Percentiles rank a stretch among this genome's conserved stretches.
These are phyloP conservation scores for Thera obeliscata DNA, from an alignment of 2,888 invertebrate species.

Conservation along the genomic window DNA sequence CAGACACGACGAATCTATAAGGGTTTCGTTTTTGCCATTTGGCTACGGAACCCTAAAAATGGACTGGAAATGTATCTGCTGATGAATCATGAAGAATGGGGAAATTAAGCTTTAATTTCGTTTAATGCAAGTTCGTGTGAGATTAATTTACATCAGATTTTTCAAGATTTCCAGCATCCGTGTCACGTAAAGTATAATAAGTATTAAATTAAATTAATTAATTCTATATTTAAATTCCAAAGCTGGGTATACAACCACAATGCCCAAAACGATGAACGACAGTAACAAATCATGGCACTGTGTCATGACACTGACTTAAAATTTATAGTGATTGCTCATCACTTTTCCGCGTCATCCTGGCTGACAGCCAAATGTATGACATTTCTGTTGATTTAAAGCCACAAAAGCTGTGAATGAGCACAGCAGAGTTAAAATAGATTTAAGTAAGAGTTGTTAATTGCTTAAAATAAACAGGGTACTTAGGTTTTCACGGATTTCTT, in stretches of 20 bases:
- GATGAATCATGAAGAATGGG: no score
- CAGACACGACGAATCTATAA: no score
- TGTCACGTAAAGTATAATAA: no score
- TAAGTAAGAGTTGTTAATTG: not conserved
- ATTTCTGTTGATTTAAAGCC: conserved; percentile 11
- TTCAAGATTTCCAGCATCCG: no score
- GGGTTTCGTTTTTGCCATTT: no score
- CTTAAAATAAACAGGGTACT: not conserved
- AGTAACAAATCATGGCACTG: conserved; percentile 1
- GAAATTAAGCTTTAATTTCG: no score
- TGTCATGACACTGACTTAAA: conserved; percentile 17
- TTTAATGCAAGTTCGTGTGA: no score
- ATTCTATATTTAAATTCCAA: not conserved
- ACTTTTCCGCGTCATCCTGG: conserved; percentile 15
- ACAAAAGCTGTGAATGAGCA: conserved; percentile 1
- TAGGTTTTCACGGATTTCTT: no score
- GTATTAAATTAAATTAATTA: no score
- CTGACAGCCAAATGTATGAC: conserved; percentile 18
- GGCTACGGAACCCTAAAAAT: no score
- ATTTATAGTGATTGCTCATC: conserved; percentile 21
- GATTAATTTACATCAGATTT: no score
- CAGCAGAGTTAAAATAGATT: conserved; percentile 2
- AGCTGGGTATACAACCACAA: not conserved
- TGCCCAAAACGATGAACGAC: not conserved
- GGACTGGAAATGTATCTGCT: no score